phyloP scores from a whole-genome alignment of 2,113 vertebrate genomes.

The Caretta caretta region DNA sequence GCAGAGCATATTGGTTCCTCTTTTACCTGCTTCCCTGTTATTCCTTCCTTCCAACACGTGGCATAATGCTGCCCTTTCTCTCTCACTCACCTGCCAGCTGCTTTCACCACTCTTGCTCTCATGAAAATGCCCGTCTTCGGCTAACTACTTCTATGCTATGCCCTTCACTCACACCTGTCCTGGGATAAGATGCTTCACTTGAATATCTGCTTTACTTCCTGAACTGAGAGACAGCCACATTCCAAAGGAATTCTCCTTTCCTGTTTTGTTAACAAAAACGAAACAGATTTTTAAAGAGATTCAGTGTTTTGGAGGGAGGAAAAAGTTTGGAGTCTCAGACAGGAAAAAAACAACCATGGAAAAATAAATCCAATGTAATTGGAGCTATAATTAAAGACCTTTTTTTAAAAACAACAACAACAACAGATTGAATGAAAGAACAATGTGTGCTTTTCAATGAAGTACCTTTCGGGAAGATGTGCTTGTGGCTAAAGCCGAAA shows the following conservation, averaged over 20 bases:
- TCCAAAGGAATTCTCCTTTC: conserved; percentile 51
- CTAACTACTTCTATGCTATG: background rate
- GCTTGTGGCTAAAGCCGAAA: background rate
- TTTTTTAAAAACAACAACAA: conserved; percentile 8
- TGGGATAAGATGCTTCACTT: conserved; percentile 47
- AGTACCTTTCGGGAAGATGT: conserved; percentile 37
- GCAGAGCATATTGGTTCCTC: conserved; percentile 35
- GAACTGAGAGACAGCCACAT: background rate
- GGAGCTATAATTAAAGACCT: conserved; percentile 53
- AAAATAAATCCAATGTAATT: conserved; percentile 60
- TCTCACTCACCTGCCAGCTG: background rate
- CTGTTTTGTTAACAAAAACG: conserved; percentile 25
- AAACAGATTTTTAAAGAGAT: conserved; percentile 41
- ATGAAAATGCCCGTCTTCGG: background rate
- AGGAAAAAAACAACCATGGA: conserved; percentile 32
- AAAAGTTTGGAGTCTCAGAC: conserved; percentile 23
- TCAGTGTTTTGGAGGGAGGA: conserved; percentile 47
- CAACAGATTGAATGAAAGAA: conserved; percentile 13
- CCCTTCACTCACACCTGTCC: conserved; percentile 45
- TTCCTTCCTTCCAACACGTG: conserved; percentile 22
- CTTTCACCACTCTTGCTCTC: conserved; percentile 14
- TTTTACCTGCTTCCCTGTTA: background rate
- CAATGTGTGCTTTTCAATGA: conserved; percentile 21
- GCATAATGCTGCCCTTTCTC: background rate
- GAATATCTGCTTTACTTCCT: conserved; percentile 56